Base-by-base conservation (phyloP, 2,113 vertebrate species). In the Formicarius rufipectus region DNA sequence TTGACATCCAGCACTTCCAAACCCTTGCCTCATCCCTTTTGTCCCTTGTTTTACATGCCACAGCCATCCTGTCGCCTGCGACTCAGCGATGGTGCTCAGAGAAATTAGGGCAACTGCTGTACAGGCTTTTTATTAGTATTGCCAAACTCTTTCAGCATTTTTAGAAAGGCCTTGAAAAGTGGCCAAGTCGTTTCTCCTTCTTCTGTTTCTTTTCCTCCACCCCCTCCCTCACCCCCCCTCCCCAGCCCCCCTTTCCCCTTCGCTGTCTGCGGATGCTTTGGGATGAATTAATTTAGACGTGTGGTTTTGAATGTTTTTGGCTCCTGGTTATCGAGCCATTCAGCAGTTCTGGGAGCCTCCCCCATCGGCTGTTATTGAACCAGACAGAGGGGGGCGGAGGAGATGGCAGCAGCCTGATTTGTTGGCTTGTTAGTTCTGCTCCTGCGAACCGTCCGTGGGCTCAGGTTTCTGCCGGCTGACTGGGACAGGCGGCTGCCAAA, bases 381-480 rank as follows among this genome's bases (percentile, higher is more conserved):
- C 93, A 60, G 87, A 97, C 96, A 94, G 90, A 93, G 93, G 93
- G 96, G 97, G 96, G 98, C 66, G 44, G 63, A 94, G 89, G 89
- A 90, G 89, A 95, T 97, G 97, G 97, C 97, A 95, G 81, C 45
- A 0, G 82, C 87, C 96, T 97, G 93, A 97, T 97, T 97, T 95
- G 97, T 79, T 97, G 97, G 97, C 95, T 79, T 50, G 79, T 88
- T 89, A 49, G 64, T 79, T 92, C 88, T 93, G 95, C 94, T 95
- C 89, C 89, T 78, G 79, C 62, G 37, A 94, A 40, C 87, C 62
- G 52, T 77, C 95, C 95, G 35, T 37, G 4, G 27, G 76, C 93
- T 97, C 93, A 9, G 85, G 73, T 96, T 97, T 77, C 97, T 72
- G 74, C 39, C 49, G n/a, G 40, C 92, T 84, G 90, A 89, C 91